phyloP scores from a whole-genome alignment of 2,888 invertebrate genomes.

The Nemotelus pantherinus region DNA sequence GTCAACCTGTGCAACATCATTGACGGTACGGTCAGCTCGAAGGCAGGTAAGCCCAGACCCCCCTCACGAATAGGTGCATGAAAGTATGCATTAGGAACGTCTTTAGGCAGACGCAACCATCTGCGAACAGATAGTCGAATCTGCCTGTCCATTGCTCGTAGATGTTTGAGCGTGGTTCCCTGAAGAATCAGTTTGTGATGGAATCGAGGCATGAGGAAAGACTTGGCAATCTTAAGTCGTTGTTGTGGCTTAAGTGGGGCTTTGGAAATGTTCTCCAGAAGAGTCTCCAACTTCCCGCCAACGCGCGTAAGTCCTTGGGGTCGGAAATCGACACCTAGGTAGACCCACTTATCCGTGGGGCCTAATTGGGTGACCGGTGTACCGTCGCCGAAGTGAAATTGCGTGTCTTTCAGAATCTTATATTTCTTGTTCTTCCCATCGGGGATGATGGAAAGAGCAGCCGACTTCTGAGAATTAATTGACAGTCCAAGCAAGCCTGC shows the following conservation, averaged over 20 bases:
- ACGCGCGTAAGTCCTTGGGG: background rate
- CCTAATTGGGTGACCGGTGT: background rate
- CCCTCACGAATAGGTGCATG: no score
- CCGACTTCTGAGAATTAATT: background rate
- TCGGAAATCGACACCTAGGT: constrained; percentile 8
- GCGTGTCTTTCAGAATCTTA: background rate
- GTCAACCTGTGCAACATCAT: no score
- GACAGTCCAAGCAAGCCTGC: background rate
- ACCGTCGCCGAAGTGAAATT: background rate
- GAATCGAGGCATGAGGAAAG: constrained; percentile 7
- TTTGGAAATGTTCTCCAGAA: background rate
- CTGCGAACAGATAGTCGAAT: background rate
- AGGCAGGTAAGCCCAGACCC: no score
- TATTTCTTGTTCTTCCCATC: background rate
- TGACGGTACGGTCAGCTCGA: no score
- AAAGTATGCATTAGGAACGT: background rate
- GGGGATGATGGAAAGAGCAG: background rate
- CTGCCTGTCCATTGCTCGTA: background rate
- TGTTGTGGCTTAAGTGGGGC: constrained; percentile 34
- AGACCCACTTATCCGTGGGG: background rate
- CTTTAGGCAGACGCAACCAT: constrained; percentile 52
- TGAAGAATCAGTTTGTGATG: background rate
- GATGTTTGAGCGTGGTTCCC: background rate
- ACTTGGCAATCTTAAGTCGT: background rate
- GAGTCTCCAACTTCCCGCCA: background rate